A percentile compares a stretch with the other conserved stretches of the same genome.
These are phyloP conservation scores for Agrotis puta DNA, from an alignment of 2,888 invertebrate species.

Conservation along the genomic window DNA sequence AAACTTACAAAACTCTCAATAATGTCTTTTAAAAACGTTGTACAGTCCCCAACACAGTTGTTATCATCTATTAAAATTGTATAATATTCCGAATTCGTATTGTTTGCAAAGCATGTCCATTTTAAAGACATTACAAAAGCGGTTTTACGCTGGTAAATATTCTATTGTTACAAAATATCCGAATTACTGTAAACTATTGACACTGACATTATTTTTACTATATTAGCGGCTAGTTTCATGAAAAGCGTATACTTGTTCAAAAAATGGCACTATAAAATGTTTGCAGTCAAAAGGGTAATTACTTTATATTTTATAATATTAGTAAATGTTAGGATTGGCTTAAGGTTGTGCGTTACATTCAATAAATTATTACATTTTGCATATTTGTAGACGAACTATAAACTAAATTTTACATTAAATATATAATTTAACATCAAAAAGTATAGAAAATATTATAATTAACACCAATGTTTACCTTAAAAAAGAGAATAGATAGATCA, in stretches of 20 bases:
- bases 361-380: constrained; percentile 62
- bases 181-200: constrained; percentile 49
- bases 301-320: constrained; percentile 52
- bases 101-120: constrained; percentile 48
- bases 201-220: constrained; percentile 41
- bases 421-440: constrained; percentile 44
- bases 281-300: constrained; percentile 67
- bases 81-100: constrained; percentile 50
- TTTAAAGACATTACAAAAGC: constrained; percentile 49
- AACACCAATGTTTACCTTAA: constrained; percentile 39
- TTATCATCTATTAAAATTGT: constrained; percentile 59
- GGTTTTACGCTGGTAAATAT: constrained; percentile 55
- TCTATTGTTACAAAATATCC: constrained; percentile 44
- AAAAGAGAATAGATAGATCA: constrained; percentile 31
- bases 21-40: constrained; percentile 74
- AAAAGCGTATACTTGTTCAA: constrained; percentile 72
- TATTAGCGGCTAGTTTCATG: constrained; percentile 61
- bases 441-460: constrained; percentile 54
- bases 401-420: constrained; percentile 46
- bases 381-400: constrained; percentile 51
- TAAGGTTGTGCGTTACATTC: constrained; percentile 83
- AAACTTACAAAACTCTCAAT: constrained; percentile 59
- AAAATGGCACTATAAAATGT: constrained; percentile 72
- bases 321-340: constrained; percentile 71
- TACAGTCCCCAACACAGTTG: constrained; percentile 69